Conservation (phyloP, 2,797 vertebrate genomes). For the Takifugu ocellatus region DNA sequence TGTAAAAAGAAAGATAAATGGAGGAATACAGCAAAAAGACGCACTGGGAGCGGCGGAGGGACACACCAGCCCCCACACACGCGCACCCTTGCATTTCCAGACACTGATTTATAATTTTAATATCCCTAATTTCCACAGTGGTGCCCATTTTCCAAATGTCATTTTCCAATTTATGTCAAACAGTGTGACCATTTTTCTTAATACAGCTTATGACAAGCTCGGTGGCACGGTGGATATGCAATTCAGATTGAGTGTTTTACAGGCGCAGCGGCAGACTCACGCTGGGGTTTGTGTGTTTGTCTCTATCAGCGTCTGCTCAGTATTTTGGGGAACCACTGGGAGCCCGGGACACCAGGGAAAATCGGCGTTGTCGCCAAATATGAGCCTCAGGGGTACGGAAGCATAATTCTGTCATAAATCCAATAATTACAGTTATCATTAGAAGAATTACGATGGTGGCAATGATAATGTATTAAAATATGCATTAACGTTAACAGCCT, state of each 20-base stretch:
- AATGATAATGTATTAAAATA: conserved; percentile 82
- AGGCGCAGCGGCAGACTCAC: conserved; percentile 67
- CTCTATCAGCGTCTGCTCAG: conserved; percentile 74
- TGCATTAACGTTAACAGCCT: conserved; percentile 74
- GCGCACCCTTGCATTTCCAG: conserved; percentile 66
- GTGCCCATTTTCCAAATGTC: conserved; percentile 84
- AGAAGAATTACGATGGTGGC: conserved; percentile 74
- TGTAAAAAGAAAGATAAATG: not conserved
- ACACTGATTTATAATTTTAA: conserved; percentile 95
- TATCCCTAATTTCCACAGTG: conserved; percentile 89
- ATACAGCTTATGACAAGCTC: conserved; percentile 87
- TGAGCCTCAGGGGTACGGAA: conserved; percentile 68
- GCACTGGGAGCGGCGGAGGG: conserved; percentile 33
- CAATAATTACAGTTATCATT: conserved; percentile 76
- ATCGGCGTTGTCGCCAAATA: conserved; percentile 64
- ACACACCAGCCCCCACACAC: conserved; percentile 24
- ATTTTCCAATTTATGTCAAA: conserved; percentile 94
- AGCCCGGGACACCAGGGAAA: conserved; percentile 50
- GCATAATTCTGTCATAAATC: conserved; percentile 75
- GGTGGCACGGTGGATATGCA: conserved; percentile 80
- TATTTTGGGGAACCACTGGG: conserved; percentile 57
- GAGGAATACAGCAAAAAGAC: conserved; percentile 7
- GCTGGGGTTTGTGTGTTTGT: conserved; percentile 76
- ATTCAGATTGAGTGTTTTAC: conserved; percentile 83
- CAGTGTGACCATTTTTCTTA: conserved; percentile 87